These are phyloP conservation scores for Alviniconcha marisindica DNA, from an alignment of 1,140 invertebrate species.

Conservation along the genomic window DNA sequence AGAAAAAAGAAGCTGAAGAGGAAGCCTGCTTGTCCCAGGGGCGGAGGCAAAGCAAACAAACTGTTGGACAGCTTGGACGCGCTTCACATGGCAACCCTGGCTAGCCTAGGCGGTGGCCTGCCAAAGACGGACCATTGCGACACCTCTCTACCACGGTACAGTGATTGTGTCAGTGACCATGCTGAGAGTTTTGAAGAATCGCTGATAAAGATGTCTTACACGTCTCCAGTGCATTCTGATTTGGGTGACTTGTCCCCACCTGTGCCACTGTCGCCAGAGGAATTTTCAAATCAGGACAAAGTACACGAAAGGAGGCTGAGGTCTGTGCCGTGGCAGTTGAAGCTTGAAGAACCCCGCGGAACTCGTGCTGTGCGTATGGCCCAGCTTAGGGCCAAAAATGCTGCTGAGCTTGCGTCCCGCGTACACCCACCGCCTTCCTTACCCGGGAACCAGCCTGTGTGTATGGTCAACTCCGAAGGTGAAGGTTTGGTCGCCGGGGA, in stretches of 20 bases:
- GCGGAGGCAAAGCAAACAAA: constrained; percentile 3
- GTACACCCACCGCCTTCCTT: neutral
- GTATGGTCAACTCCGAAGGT: neutral
- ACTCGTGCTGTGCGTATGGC: neutral
- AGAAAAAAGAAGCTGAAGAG: constrained; percentile 30
- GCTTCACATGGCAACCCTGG: constrained; percentile 21
- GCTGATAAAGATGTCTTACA: constrained; percentile 64
- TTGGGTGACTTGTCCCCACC: constrained; percentile 62
- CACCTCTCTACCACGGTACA: constrained; percentile 20
- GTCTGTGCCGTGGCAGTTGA: neutral
- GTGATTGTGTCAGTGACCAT: constrained; percentile 32
- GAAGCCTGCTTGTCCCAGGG: constrained; percentile 9
- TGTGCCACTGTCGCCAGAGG: constrained; percentile 63
- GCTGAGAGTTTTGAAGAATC: constrained; percentile 58
- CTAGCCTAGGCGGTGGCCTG: constrained; percentile 4
- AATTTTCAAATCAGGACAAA: constrained; percentile 17
- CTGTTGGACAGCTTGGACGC: constrained; percentile 9
- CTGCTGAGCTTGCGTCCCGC: neutral
- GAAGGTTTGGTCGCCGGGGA: neutral
- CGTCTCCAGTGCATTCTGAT: constrained; percentile 65
- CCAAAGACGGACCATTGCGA: neutral
- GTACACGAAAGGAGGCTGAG: neutral
- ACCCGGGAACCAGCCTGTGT: neutral
- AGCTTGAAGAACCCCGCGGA: neutral
- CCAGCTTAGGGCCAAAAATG: constrained; percentile 4